A percentile compares a stretch with the other conserved stretches of the same genome.
phyloP scores from a whole-genome alignment of 1,140 invertebrate genomes.

The Polypedilum vanderplanki region DNA sequence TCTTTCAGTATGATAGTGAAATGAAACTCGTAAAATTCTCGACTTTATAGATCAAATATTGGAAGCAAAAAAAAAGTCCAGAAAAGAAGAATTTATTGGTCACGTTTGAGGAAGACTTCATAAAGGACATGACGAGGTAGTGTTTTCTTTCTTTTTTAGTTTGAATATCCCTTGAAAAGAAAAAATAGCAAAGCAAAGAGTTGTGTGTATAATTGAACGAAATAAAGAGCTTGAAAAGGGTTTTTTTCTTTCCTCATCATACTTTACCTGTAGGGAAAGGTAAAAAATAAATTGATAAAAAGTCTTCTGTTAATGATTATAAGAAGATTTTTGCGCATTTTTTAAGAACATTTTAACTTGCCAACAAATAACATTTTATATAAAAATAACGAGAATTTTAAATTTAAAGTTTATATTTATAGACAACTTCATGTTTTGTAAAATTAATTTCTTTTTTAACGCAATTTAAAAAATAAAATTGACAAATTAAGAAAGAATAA shows the following conservation, averaged over 20 bases:
- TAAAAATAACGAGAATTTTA: too few species aligned
- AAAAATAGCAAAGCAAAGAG: conserved; percentile 2
- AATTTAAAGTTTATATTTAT: too few species aligned
- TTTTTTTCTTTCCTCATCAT: neutral
- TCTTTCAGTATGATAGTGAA: neutral
- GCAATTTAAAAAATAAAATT: too few species aligned
- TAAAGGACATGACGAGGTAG: neutral
- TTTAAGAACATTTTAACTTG: too few species aligned
- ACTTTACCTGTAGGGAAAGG: neutral
- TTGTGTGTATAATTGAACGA: conserved; percentile 11
- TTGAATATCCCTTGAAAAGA: neutral
- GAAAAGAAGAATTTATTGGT: conserved; percentile 17
- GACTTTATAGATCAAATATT: conserved; percentile 23
- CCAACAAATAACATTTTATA: too few species aligned
- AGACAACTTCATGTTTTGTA: too few species aligned
- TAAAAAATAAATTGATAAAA: neutral
- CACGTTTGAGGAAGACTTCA: neutral
- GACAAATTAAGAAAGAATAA: too few species aligned
- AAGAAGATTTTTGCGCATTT: too few species aligned
- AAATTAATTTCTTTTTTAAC: too few species aligned
- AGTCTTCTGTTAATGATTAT: too few species aligned
- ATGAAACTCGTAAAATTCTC: conserved; percentile 6
- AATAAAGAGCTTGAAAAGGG: neutral
- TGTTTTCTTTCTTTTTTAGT: neutral
- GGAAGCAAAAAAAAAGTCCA: neutral